phyloP scores from a whole-genome alignment of 2,797 vertebrate species.

The Acanthis flammea region DNA sequence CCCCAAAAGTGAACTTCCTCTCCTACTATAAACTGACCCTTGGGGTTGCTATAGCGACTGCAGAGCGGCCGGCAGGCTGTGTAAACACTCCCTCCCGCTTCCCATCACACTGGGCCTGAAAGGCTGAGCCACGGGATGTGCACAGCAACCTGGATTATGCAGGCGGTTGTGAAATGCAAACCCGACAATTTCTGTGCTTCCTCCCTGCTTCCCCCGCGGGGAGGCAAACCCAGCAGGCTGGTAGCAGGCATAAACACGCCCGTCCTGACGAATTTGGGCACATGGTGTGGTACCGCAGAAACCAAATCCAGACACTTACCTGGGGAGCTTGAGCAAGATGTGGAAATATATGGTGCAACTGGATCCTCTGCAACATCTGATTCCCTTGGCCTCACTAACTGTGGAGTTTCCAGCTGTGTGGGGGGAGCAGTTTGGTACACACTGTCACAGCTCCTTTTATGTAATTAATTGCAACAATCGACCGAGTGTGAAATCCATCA shows the following conservation, averaged over 20 bases:
- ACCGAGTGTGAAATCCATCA: not conserved
- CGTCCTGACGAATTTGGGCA: not conserved
- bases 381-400: not conserved
- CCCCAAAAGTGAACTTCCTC: slow-evolving; percentile 73
- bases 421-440: not conserved
- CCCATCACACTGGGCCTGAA: not conserved
- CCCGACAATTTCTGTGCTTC: not conserved
- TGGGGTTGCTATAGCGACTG: slow-evolving; percentile 70
- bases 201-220: not conserved
- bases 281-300: not conserved
- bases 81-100: slow-evolving; percentile 62
- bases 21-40: slow-evolving; percentile 74
- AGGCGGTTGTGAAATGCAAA: slow-evolving; percentile 2
- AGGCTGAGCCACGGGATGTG: not conserved
- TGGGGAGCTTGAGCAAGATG: slow-evolving; percentile 35
- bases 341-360: slow-evolving; percentile 21
- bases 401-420: not conserved
- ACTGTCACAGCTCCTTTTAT: not conserved
- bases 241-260: slow-evolving; percentile 43
- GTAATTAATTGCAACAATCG: slow-evolving; percentile 28
- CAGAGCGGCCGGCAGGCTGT: slow-evolving; percentile 19
- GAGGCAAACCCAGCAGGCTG: slow-evolving; percentile 20
- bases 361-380: slow-evolving; percentile 21
- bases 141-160: not conserved
- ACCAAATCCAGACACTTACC: slow-evolving; percentile 56